Conservation (phyloP, 2,113 vertebrate species). For the Pseudolaguvia tuberculata region DNA sequence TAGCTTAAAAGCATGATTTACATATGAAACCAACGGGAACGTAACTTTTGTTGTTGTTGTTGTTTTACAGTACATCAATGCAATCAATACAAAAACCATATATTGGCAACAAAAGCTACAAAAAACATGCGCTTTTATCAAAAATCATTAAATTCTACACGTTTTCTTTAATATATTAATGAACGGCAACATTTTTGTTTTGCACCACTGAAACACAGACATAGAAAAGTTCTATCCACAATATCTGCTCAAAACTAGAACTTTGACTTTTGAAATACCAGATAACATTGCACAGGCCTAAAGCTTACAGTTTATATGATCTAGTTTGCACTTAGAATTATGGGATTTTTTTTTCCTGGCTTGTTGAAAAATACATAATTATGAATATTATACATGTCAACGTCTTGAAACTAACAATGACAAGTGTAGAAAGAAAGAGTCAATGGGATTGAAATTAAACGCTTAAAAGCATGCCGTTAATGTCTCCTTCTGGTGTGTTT, state of each 20-base stretch:
- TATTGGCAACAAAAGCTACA: slow-evolving; percentile 58
- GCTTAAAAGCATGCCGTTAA: slow-evolving; percentile 32
- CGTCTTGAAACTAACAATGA: slow-evolving; percentile 18
- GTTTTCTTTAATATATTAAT: slow-evolving; percentile 76
- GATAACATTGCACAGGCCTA: slow-evolving; percentile 84
- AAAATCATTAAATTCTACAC: slow-evolving; percentile 83
- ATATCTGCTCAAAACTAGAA: slow-evolving; percentile 84
- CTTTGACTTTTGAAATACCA: slow-evolving; percentile 79
- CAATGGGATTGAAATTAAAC: slow-evolving; percentile 48
- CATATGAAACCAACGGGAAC: slow-evolving; percentile 55
- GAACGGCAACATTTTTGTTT: slow-evolving; percentile 79
- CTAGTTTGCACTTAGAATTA: slow-evolving; percentile 51
- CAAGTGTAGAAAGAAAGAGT: slow-evolving; percentile 35
- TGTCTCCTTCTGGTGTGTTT: background rate
- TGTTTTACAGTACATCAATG: slow-evolving; percentile 60
- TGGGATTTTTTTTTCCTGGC: slow-evolving; percentile 44
- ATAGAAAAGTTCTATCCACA: slow-evolving; percentile 83
- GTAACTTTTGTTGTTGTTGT: slow-evolving; percentile 43
- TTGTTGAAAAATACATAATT: slow-evolving; percentile 46
- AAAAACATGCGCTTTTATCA: slow-evolving; percentile 83
- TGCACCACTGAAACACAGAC: slow-evolving; percentile 81
- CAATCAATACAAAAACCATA: slow-evolving; percentile 60
- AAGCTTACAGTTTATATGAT: slow-evolving; percentile 69
- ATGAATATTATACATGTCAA: slow-evolving; percentile 20
- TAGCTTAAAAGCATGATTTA: slow-evolving; percentile 63